phyloP scores from a whole-genome alignment of 2,113 vertebrate genomes.

The Grammatotria lemairii region DNA sequence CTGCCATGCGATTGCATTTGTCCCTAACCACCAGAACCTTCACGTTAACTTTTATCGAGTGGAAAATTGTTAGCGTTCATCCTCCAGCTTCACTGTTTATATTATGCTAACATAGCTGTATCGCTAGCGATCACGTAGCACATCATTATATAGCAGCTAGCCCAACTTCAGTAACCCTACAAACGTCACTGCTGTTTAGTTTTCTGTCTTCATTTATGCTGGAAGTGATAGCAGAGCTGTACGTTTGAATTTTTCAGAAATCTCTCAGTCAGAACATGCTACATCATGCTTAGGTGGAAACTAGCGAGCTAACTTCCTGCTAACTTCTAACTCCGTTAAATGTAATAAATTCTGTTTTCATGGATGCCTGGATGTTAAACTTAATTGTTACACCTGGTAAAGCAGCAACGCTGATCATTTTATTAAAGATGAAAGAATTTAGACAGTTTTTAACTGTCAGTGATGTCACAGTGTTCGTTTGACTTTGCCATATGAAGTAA shows the following conservation, averaged over 20 bases:
- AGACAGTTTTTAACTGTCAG: not conserved
- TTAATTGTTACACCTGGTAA: rapidly evolving
- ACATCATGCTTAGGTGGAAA: rapidly evolving
- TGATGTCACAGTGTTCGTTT: rapidly evolving
- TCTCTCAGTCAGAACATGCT: not conserved
- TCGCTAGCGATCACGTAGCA: rapidly evolving
- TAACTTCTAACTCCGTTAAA: rapidly evolving
- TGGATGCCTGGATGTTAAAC: not conserved
- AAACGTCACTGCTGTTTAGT: rapidly evolving
- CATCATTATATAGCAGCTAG: rapidly evolving
- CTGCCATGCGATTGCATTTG: rapidly evolving
- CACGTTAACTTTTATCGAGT: too few species aligned
- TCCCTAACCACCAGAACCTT: rapidly evolving
- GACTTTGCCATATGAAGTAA: rapidly evolving
- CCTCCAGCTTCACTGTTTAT: too few species aligned
- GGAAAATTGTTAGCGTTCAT: rapidly evolving
- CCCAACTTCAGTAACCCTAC: rapidly evolving
- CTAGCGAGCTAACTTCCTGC: not conserved
- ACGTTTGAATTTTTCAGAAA: rapidly evolving
- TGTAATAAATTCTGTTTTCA: rapidly evolving
- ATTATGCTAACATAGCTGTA: too few species aligned
- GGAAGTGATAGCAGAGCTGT: rapidly evolving
- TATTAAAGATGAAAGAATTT: rapidly evolving
- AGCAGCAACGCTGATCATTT: rapidly evolving
- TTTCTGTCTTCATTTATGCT: rapidly evolving